Evolutionary conservation across 2,797 vertebrate genomes (phyloP).

Genomic region (Sebastes itinus): DNA sequence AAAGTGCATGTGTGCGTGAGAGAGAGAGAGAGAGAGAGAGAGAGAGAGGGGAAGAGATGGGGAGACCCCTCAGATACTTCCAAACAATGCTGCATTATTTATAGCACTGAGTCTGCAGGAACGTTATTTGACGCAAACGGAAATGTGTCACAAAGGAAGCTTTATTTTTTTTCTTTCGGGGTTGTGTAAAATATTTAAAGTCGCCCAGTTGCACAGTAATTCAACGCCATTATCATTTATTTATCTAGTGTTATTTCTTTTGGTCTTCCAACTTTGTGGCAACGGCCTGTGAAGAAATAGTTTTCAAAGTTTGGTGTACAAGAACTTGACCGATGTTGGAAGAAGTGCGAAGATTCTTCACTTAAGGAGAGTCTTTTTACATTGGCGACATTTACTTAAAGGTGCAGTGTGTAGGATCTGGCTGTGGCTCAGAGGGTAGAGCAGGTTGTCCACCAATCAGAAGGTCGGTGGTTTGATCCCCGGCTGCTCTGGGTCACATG

Average conservation of each 20-base stretch:
- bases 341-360: background rate
- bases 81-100: conserved; percentile 54
- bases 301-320: background rate
- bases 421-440: no score
- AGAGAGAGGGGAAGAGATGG: background rate
- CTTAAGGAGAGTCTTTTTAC: background rate
- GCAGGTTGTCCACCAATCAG: no score
- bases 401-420: no score
- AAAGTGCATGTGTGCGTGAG: background rate
- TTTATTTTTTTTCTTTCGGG: background rate
- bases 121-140: conserved; percentile 2
- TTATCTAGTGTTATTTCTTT: background rate
- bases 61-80: conserved; percentile 27
- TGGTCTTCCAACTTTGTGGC: background rate
- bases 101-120: conserved; percentile 28
- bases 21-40: background rate
- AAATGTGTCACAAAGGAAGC: conserved; percentile 32
- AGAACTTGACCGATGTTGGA: background rate
- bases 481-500: no score
- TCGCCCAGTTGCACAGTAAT: background rate
- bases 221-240: background rate
- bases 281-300: background rate
- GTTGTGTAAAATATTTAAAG: conserved; percentile 10
- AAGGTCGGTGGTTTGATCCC: no score
- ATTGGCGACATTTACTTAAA: background rate